Evolutionary conservation across 2,113 vertebrate species (phyloP), one percentile per base, ranked within the genome.

Genomic region (Paralichthys olivaceus): DNA sequence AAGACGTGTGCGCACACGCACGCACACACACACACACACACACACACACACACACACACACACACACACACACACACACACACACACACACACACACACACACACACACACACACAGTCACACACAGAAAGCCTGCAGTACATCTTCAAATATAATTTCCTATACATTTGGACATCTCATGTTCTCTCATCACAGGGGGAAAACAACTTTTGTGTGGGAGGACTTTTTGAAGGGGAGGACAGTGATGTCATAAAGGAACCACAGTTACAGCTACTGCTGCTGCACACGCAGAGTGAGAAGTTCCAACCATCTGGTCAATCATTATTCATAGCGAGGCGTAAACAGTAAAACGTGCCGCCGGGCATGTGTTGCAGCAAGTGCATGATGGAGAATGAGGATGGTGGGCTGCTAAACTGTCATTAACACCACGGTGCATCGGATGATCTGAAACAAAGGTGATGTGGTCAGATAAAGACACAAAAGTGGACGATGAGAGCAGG

Each of bases 271-370:
- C 80, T 22, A 19, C 69, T 53, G 77, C 55, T n/a, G 37, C 23
- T 1, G 43, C 80, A 80, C 90, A 86, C 67, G 90, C 88, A 81
- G 84, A 77, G 88, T 62, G 81, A 86, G 83, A 87, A 83, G 70
- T 84, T 86, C 69, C 75, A 70, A 85, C 87, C 84, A 90, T 89
- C 90, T 91, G 88, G 69, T 81, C 87, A 49, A 81, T 89, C 84
- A 78, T 88, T 87, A 85, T 86, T 90, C 83, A 79, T 73, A 53
- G 88, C 72, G 1, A 86, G 75, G 87, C 57, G 45, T 77, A 83
- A 87, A 87, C 83, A 83, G 83, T 63, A 58, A 78, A 80, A 87
- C 45, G 70, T 83, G 83, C 90, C 69, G 57, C 69, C 51, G 53
- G 84, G 54, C 80, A 80, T 77, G 88, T 86, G 88, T 73, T 71